Percentiles rank a stretch among this genome's conserved stretches.
These are phyloP conservation scores for Larimichthys crocea DNA, from an alignment of 2,113 vertebrate genomes.

Conservation along the genomic window DNA sequence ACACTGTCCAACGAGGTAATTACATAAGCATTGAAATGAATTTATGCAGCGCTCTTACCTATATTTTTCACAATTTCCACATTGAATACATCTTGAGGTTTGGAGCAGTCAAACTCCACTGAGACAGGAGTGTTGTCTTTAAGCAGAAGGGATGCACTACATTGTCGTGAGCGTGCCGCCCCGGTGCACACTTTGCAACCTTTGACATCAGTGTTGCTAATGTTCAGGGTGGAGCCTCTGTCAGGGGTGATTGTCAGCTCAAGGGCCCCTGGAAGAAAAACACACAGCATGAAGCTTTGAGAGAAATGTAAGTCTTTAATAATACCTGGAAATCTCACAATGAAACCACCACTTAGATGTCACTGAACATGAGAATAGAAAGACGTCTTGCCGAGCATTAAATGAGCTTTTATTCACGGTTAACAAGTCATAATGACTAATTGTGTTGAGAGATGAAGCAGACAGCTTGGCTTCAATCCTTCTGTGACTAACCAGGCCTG, in stretches of 20 bases:
- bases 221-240: slow-evolving; percentile 48
- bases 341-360: not conserved
- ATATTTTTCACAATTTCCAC: slow-evolving; percentile 70
- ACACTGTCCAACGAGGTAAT: not conserved
- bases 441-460: not conserved
- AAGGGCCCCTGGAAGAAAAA: slow-evolving; percentile 43
- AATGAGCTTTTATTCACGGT: not conserved
- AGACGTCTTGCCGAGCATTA: not conserved
- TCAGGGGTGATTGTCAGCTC: slow-evolving; percentile 52
- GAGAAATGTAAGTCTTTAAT: not conserved
- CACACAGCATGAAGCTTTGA: not conserved
- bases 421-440: slow-evolving; percentile 14
- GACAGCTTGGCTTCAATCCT: slow-evolving; percentile 17
- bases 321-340: not conserved
- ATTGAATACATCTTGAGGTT: slow-evolving; percentile 69
- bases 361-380: not conserved
- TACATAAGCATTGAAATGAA: not conserved
- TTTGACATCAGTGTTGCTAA: slow-evolving; percentile 44
- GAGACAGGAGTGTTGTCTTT: not conserved
- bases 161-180: not conserved
- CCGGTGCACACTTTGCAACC: slow-evolving; percentile 68
- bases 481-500: slow-evolving; percentile 49
- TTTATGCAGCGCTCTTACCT: slow-evolving; percentile 48
- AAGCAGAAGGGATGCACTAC: slow-evolving; percentile 35
- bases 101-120: slow-evolving; percentile 70